A percentile compares a stretch with the other conserved stretches of the same genome.
phyloP scores from a whole-genome alignment of 2,113 vertebrate species.

The Hippocampus barbouri region DNA sequence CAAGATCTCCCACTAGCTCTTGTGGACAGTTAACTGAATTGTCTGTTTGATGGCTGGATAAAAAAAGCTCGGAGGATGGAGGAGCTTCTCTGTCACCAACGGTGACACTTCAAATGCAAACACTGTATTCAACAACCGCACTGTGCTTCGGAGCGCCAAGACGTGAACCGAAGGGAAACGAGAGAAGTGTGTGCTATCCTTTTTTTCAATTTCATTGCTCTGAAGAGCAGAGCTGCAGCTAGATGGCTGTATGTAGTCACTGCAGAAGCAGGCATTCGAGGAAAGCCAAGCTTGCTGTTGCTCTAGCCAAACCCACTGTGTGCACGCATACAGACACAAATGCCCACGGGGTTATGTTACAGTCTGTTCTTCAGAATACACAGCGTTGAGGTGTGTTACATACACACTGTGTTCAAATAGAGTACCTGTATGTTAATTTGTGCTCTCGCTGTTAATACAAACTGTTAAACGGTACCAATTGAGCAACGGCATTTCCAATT shows the following conservation, averaged over 20 bases:
- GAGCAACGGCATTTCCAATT: neutral
- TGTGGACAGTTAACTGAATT: constrained; percentile 71
- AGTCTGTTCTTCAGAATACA: constrained; percentile 1
- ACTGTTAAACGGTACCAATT: neutral
- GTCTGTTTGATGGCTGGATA: constrained; percentile 67
- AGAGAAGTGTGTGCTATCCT: constrained; percentile 22
- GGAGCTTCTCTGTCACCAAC: constrained; percentile 26
- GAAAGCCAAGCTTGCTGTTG: constrained; percentile 42
- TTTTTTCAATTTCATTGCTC: constrained; percentile 19
- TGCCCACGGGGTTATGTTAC: constrained; percentile 20
- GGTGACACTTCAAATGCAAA: constrained; percentile 30
- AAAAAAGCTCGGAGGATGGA: constrained; percentile 68
- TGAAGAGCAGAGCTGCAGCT: constrained; percentile 64
- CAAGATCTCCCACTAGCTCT: constrained; percentile 64
- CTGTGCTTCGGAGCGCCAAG: constrained; percentile 26
- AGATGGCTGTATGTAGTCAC: constrained; percentile 75
- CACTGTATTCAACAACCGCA: constrained; percentile 21
- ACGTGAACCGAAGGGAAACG: constrained; percentile 18
- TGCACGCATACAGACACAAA: constrained; percentile 28
- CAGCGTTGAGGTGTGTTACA: constrained; percentile 1
- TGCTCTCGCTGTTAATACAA: neutral
- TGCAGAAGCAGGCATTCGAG: constrained; percentile 52
- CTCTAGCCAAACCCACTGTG: constrained; percentile 22
- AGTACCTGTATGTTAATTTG: neutral
- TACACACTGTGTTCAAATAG: neutral